phyloP scores from a whole-genome alignment of 2,113 vertebrate species.

The Todiramphus saurophagus region DNA sequence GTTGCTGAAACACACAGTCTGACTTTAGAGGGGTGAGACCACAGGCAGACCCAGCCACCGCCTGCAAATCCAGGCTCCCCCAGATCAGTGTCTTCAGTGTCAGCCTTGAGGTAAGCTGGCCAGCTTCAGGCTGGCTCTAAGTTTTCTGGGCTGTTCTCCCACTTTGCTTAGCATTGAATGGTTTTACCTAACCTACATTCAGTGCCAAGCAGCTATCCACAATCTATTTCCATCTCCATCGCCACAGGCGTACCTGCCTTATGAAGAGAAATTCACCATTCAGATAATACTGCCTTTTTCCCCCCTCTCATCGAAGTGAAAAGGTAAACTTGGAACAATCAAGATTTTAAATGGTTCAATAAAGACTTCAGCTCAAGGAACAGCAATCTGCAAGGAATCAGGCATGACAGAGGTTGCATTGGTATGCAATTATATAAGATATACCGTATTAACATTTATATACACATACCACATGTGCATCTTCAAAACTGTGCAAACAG shows the following conservation, averaged over 20 bases:
- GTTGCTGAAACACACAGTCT: neutral
- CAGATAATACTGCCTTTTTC: rapidly evolving
- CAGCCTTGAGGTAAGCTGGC: neutral
- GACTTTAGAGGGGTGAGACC: rapidly evolving
- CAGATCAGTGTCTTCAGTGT: rapidly evolving
- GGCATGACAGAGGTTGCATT: neutral
- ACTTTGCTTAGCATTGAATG: neutral
- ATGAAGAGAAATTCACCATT: neutral
- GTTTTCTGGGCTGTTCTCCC: neutral
- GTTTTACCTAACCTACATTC: neutral
- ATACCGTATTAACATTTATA: neutral
- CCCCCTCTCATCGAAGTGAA: neutral
- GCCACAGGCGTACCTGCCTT: neutral
- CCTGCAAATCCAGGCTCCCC: neutral
- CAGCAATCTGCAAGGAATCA: neutral
- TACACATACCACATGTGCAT: neutral
- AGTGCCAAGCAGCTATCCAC: neutral
- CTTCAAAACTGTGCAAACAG: neutral
- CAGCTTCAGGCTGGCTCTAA: neutral
- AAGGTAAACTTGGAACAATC: neutral
- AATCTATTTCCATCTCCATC: neutral
- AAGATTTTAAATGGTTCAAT: neutral
- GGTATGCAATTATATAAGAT: neutral
- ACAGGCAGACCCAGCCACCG: rapidly evolving
- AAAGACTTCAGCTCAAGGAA: neutral